A percentile compares a stretch with the other conserved stretches of the same genome.
These are phyloP conservation scores for Acomys russatus DNA, from an alignment of 2,797 vertebrate genomes.

Conservation along the genomic window DNA sequence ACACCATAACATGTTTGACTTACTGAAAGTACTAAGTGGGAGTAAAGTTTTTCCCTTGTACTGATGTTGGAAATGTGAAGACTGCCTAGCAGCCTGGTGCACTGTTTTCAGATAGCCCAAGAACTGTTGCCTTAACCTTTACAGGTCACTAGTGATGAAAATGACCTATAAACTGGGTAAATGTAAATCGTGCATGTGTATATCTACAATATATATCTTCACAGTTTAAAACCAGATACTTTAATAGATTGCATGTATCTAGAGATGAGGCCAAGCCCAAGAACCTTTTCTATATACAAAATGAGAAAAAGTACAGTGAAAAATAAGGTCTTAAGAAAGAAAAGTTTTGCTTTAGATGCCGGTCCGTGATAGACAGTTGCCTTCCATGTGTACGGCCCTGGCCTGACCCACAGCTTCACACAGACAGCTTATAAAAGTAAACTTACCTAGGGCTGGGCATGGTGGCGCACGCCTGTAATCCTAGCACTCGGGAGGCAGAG, in stretches of 20 bases:
- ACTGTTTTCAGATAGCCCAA: not conserved
- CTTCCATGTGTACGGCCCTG: not conserved
- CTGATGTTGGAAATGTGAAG: slow-evolving; percentile 26
- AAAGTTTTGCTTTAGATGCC: not conserved
- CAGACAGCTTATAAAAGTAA: not conserved
- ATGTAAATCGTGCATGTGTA: not conserved
- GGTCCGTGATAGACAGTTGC: not conserved
- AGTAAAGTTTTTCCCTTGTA: not conserved
- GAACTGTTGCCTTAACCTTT: not conserved
- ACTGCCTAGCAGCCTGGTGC: not conserved
- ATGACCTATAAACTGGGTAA: not conserved
- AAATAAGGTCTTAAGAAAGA: slow-evolving; percentile 48
- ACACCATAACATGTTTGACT: not conserved
- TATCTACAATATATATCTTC: not conserved
- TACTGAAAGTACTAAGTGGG: not conserved
- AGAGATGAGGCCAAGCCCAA: not conserved
- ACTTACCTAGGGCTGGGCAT: not conserved
- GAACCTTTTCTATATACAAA: not conserved
- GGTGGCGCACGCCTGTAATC: too few relatives aligned
- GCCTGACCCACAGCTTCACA: not conserved
- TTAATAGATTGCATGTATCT: not conserved
- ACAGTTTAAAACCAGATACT: slow-evolving; percentile 2
- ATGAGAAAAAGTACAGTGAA: slow-evolving; percentile 8
- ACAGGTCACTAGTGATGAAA: slow-evolving; percentile 10
- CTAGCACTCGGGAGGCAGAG: too few relatives aligned